Evolutionary conservation across 1,140 invertebrate species (phyloP), one percentile per base, ranked within the genome.

Genomic region (Ctenoplectra terminalis): DNA sequence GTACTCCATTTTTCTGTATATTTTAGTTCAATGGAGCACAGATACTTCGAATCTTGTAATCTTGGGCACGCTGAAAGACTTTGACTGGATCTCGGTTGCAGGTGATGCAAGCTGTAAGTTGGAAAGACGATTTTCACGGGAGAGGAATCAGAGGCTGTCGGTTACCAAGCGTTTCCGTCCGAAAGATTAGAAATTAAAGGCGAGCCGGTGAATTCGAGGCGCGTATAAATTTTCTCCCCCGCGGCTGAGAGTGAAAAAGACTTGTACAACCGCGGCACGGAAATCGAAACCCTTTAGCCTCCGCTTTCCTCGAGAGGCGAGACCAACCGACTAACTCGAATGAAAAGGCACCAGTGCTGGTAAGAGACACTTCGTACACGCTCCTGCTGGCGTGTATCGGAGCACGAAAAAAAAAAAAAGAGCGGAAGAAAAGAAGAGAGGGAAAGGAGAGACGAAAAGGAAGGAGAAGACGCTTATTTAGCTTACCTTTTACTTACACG

Each of bases 401-500:
- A 81, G 48, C 69, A 67, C 73, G 61, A 60, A 70, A 71, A 69
- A 82, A 54, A 50, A 61, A 60, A 50, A 29, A 56, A 71, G 31
- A 9, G 13, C n/a, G n/a, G 37, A n/a, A 69, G 58, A 71, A 31
- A 73, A 76, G 54, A 46, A 61, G 48, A 69, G 71, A 75, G 40
- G 69, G 60, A 73, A 37, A 58, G 37, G 34, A 23, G 11, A 0
- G 48, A 23, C 23, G 61, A 34, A 23, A 43, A 74, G 74, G 43
- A 43, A 85, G 56, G 72, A 72, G 83, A 86, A 69, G 81, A 88
- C 85, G 87, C 90, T 91, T 92, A 88, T 90, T 87, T 91, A 91
- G 90, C 88, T 90, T 91, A 85, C 86, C 87, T 92, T 92, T 90
- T 86, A 88, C 89, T 92, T 88, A 91, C 87, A 87, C 87, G 77